A percentile compares a stretch with the other conserved stretches of the same genome.
These are phyloP conservation scores for Burhinus bistriatus DNA, from an alignment of 2,113 vertebrate genomes.

Conservation along the genomic window DNA sequence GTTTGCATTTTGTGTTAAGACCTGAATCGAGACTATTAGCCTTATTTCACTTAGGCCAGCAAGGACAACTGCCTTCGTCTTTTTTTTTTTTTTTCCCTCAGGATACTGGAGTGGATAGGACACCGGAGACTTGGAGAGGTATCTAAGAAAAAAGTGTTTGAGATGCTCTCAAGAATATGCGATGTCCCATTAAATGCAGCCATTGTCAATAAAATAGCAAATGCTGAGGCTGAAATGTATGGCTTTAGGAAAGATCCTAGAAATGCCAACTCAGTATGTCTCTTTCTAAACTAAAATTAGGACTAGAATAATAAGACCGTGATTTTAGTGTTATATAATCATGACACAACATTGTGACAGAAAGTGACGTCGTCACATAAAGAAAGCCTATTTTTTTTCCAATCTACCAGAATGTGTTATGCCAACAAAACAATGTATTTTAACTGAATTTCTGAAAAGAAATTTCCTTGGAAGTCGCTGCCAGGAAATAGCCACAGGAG, in stretches of 20 bases:
- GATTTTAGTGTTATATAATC: slow-evolving; percentile 3
- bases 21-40: background rate
- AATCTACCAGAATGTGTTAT: background rate
- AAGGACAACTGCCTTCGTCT: background rate
- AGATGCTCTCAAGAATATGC: background rate
- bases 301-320: background rate
- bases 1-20: background rate
- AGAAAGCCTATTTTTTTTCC: background rate
- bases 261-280: background rate
- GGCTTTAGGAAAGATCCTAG: background rate
- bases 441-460: background rate
- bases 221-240: background rate
- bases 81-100: background rate
- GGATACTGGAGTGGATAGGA: background rate
- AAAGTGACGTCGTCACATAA: background rate
- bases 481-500: background rate
- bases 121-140: background rate
- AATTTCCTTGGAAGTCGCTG: background rate
- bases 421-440: background rate
- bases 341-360: background rate
- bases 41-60: background rate
- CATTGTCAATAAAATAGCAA: background rate
- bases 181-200: background rate
- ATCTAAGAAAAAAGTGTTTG: background rate
- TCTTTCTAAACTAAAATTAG: slow-evolving; percentile 29